phyloP scores from a whole-genome alignment of 2,797 vertebrate genomes.

The Aldrovandia affinis region DNA sequence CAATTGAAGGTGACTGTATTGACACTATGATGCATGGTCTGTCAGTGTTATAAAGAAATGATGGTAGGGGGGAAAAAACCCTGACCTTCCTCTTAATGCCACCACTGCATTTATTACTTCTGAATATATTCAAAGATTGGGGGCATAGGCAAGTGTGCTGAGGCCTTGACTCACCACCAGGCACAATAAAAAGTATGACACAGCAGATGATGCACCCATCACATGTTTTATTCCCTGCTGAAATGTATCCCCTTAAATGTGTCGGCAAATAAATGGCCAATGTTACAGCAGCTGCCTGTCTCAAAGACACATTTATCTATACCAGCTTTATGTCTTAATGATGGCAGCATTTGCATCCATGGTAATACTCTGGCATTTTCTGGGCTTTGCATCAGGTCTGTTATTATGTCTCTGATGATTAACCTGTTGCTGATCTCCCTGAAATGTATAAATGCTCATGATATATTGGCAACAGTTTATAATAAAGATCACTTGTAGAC shows the following conservation, averaged over 20 bases:
- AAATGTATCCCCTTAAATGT: not conserved
- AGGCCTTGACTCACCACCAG: not conserved
- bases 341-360: not conserved
- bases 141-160: not conserved
- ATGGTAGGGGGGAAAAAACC: not conserved
- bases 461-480: not conserved
- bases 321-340: not conserved
- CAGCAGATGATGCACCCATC: not conserved
- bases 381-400: not conserved
- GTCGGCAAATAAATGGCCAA: not conserved
- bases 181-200: not conserved
- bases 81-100: not conserved
- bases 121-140: not conserved
- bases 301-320: not conserved
- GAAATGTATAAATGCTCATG: not conserved
- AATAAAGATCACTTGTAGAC: not conserved
- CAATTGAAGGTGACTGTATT: constrained; percentile 12
- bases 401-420: not conserved
- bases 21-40: constrained; percentile 30
- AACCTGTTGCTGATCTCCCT: not conserved
- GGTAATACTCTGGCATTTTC: not conserved
- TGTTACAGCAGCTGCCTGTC: not conserved
- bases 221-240: not conserved
- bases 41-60: constrained; percentile 26
- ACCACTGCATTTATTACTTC: constrained; percentile 2